Evolutionary conservation across 2,797 vertebrate species (phyloP).

Genomic region (Sebastes hubbsi): DNA sequence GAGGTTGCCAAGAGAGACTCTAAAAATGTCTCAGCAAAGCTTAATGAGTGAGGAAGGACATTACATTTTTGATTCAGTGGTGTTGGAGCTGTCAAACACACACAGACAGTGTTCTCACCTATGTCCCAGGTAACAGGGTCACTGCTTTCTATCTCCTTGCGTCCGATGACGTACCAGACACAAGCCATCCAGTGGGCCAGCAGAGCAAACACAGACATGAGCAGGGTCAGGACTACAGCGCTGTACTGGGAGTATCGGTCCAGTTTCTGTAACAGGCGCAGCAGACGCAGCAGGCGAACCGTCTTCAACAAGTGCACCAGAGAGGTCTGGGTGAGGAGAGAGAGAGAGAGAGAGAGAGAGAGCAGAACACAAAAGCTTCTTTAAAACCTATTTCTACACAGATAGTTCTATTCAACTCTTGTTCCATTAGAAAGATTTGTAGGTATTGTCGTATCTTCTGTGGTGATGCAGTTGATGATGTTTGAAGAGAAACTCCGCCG

Average conservation of each 20-base stretch:
- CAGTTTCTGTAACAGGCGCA: constrained; percentile 94
- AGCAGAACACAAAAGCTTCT: neutral
- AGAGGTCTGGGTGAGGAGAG: constrained; percentile 84
- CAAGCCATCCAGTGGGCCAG: constrained; percentile 98
- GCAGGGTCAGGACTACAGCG: constrained; percentile 93
- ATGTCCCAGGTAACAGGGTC: constrained; percentile 94
- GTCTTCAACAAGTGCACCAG: constrained; percentile 95
- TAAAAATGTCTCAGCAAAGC: neutral
- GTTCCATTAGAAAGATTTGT: neutral
- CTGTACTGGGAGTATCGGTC: constrained; percentile 98
- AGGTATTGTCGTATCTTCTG: too few relatives aligned
- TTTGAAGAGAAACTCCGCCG: too few relatives aligned
- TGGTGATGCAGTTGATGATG: too few relatives aligned
- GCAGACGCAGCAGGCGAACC: constrained; percentile 89
- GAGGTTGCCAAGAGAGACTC: neutral
- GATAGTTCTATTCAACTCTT: neutral
- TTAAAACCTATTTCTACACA: neutral
- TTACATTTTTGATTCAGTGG: neutral
- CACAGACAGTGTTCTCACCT: constrained; percentile 79
- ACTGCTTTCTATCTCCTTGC: constrained; percentile 90
- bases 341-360: neutral
- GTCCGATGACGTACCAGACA: constrained; percentile 95
- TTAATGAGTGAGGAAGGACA: neutral
- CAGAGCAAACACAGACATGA: constrained; percentile 95
- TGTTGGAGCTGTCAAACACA: neutral